Evolutionary conservation across 2,797 vertebrate genomes (phyloP).

Genomic region (Pristis pectinata): DNA sequence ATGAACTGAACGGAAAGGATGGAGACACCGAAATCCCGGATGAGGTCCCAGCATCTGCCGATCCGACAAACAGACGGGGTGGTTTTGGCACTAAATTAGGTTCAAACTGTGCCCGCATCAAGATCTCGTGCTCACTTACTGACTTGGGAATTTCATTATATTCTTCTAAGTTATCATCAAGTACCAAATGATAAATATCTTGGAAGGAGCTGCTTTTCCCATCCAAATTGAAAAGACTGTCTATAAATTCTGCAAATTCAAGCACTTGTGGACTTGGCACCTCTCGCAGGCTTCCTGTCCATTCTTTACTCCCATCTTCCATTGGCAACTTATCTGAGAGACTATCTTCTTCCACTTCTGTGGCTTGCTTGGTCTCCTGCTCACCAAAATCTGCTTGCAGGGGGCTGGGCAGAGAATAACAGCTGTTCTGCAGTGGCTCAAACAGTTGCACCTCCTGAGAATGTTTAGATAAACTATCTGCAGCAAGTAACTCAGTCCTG

Average conservation of each 20-base stretch:
- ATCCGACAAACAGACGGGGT: constrained; percentile 86
- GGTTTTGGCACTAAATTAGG: constrained; percentile 94
- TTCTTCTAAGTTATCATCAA: constrained; percentile 81
- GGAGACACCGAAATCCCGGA: constrained; percentile 94
- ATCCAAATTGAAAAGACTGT: constrained; percentile 93
- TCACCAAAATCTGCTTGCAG: constrained; percentile 53
- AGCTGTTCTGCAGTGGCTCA: constrained; percentile 49
- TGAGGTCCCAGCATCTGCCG: constrained; percentile 75
- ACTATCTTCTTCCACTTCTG: constrained; percentile 42
- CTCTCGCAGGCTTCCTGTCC: constrained; percentile 56
- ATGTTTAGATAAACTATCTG: constrained; percentile 74
- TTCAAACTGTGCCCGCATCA: constrained; percentile 85
- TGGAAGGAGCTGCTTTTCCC: constrained; percentile 84
- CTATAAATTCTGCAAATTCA: constrained; percentile 96
- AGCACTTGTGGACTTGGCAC: constrained; percentile 84
- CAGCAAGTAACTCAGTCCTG: constrained; percentile 86
- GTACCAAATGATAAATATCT: constrained; percentile 82
- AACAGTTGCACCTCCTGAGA: constrained; percentile 64
- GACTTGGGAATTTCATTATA: constrained; percentile 72
- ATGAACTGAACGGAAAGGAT: constrained; percentile 95
- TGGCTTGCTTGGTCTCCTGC: constrained; percentile 46
- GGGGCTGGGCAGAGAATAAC: constrained; percentile 52
- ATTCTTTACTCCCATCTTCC: constrained; percentile 57
- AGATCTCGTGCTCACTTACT: constrained; percentile 75
- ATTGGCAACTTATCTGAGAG: constrained; percentile 42